These are phyloP conservation scores for Tyto alba DNA, from an alignment of 2,113 vertebrate genomes.

Conservation along the genomic window DNA sequence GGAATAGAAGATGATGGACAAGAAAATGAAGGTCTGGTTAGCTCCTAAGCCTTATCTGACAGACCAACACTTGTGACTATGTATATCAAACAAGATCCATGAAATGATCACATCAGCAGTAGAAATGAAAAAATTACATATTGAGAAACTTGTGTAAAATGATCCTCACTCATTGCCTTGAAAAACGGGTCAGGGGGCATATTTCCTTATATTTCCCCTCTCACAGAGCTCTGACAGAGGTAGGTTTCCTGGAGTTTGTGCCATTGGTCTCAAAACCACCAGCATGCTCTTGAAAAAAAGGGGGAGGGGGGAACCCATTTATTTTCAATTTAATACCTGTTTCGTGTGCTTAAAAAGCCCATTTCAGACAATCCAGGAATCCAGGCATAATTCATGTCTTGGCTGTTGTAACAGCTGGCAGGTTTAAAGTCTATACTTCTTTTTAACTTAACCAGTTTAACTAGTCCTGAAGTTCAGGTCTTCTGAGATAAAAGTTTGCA, in stretches of 20 bases:
- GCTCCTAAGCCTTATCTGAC: background rate
- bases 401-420: background rate
- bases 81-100: background rate
- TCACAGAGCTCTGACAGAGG: fast-evolving
- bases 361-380: background rate
- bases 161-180: background rate
- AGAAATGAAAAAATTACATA: background rate
- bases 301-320: background rate
- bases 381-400: background rate
- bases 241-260: background rate
- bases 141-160: background rate
- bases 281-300: background rate
- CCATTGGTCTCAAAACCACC: background rate
- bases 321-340: background rate
- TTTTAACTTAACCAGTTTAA: background rate
- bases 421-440: background rate
- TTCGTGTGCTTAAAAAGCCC: background rate
- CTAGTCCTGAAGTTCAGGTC: background rate
- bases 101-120: background rate
- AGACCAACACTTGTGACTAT: background rate
- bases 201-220: background rate
- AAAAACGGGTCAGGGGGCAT: background rate
- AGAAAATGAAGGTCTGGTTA: background rate
- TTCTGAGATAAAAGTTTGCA: background rate
- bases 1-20: background rate